Conservation (phyloP, 2,797 vertebrate species). For the Halcyon badia region DNA sequence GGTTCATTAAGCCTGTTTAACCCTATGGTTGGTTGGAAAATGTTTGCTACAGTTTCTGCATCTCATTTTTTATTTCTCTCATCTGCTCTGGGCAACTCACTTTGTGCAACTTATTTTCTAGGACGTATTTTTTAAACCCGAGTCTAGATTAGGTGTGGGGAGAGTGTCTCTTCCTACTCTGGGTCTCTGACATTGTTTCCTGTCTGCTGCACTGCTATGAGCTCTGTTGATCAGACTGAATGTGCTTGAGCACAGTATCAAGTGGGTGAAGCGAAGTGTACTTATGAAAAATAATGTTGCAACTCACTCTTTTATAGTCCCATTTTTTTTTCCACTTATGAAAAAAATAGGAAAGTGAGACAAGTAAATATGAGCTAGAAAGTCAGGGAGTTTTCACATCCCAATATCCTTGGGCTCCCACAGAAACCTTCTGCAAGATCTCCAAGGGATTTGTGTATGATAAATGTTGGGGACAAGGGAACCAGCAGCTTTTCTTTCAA, state of each 20-base stretch:
- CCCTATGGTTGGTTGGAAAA: background rate
- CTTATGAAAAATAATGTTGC: background rate
- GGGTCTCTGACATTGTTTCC: background rate
- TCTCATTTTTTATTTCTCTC: background rate
- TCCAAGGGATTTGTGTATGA: slow-evolving; percentile 36
- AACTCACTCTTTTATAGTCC: background rate
- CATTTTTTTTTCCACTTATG: background rate
- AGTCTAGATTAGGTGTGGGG: background rate
- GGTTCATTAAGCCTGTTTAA: background rate
- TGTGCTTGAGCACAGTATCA: background rate
- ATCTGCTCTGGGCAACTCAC: background rate
- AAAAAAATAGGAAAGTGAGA: background rate
- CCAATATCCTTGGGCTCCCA: background rate
- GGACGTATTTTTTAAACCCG: background rate
- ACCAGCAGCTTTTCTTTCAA: slow-evolving; percentile 57
- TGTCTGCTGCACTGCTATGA: background rate
- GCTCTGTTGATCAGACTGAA: background rate
- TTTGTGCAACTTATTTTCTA: background rate
- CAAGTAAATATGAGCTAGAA: background rate
- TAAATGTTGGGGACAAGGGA: slow-evolving; percentile 27
- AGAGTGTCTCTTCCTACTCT: background rate
- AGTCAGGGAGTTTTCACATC: background rate
- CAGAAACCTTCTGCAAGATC: background rate
- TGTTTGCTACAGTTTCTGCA: background rate
- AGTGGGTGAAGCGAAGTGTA: background rate